Conservation (phyloP, 2,113 vertebrate genomes). For the Labeo catla region DNA sequence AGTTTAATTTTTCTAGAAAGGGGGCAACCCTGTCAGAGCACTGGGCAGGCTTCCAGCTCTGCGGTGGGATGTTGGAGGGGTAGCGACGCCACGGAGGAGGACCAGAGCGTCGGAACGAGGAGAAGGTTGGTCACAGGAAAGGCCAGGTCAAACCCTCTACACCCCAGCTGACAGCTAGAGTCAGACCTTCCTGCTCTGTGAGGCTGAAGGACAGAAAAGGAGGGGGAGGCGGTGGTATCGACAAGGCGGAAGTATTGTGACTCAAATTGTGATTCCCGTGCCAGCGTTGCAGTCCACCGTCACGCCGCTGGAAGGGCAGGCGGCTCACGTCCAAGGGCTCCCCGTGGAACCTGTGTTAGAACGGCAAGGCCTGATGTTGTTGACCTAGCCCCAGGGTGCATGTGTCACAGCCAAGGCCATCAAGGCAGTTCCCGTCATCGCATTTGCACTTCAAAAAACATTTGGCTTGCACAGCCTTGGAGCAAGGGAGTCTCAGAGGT, state of each 20-base stretch:
- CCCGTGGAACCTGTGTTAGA: constrained; percentile 67
- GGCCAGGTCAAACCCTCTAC: constrained; percentile 69
- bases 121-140: constrained; percentile 64
- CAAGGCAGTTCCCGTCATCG: constrained; percentile 64
- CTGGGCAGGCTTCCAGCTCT: constrained; percentile 61
- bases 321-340: constrained; percentile 66
- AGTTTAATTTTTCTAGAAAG: constrained; percentile 74
- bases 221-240: constrained; percentile 49
- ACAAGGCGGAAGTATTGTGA: constrained; percentile 59
- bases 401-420: constrained; percentile 73
- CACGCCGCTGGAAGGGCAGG: constrained; percentile 56
- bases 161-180: constrained; percentile 67
- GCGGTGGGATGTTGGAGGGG: background rate
- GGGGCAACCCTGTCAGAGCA: constrained; percentile 59
- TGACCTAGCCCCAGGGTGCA: constrained; percentile 77
- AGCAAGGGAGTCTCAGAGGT: constrained; percentile 53
- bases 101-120: constrained; percentile 3
- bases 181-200: constrained; percentile 72
- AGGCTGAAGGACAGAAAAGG: constrained; percentile 64
- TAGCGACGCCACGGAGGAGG: constrained; percentile 19
- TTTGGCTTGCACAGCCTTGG: constrained; percentile 51
- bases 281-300: constrained; percentile 32
- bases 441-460: constrained; percentile 78
- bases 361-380: constrained; percentile 68
- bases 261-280: constrained; percentile 15